A percentile compares a stretch with the other conserved stretches of the same genome.
phyloP scores from a whole-genome alignment of 2,888 invertebrate genomes.

The Eupeodes latifasciatus region DNA sequence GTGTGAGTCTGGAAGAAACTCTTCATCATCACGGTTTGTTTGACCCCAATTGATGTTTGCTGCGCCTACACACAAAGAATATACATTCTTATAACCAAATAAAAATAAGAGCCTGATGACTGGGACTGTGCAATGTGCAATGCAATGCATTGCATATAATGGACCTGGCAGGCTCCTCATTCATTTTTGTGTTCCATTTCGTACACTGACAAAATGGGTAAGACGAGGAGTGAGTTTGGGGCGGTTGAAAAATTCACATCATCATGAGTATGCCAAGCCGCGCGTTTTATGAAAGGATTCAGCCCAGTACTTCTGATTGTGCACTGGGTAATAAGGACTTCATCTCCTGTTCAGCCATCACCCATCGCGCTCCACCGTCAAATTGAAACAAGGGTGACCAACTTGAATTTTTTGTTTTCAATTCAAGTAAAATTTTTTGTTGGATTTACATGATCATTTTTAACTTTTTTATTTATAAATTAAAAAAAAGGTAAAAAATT shows the following conservation, averaged over 20 bases:
- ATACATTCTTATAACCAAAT: slow-evolving; percentile 54
- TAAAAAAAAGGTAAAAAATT: too few species aligned
- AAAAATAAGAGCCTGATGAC: slow-evolving; percentile 45
- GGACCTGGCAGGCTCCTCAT: slow-evolving; percentile 24
- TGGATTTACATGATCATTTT: too few species aligned
- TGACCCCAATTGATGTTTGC: slow-evolving; percentile 73
- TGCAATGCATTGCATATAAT: slow-evolving; percentile 66
- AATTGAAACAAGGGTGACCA: slow-evolving; percentile 38
- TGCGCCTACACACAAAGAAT: slow-evolving; percentile 44
- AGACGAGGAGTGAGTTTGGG: not conserved
- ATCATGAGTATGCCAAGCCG: slow-evolving; percentile 24
- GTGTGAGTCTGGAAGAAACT: slow-evolving; percentile 5
- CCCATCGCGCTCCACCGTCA: slow-evolving; percentile 16
- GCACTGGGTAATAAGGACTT: slow-evolving; percentile 58
- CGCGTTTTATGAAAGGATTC: slow-evolving; percentile 58
- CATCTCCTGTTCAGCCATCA: slow-evolving; percentile 5
- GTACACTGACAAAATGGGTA: slow-evolving; percentile 27
- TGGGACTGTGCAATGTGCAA: not conserved
- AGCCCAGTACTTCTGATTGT: slow-evolving; percentile 41
- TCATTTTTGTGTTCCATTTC: slow-evolving; percentile 42
- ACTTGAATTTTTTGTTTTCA: too few species aligned
- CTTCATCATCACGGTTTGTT: slow-evolving; percentile 66
- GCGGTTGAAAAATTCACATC: not conserved
- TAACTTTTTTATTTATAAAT: too few species aligned
- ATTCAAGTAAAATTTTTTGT: too few species aligned